Evolutionary conservation across 2,797 vertebrate genomes (phyloP).

Genomic region (Ambastaia sidthimunki): DNA sequence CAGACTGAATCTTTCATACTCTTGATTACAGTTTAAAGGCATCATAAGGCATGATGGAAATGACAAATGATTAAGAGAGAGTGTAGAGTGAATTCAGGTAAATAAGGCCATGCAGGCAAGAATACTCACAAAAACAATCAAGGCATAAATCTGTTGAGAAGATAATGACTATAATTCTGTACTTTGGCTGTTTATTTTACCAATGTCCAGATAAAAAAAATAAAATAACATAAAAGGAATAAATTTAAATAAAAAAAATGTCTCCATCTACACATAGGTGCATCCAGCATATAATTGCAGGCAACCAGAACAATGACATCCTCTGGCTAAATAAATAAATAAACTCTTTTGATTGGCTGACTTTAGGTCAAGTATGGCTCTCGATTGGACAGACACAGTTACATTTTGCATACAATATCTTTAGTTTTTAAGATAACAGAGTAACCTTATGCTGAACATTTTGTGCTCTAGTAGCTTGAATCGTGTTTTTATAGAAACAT

Average conservation of each 20-base stretch:
- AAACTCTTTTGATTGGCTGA: constrained; percentile 40
- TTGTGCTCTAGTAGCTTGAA: constrained; percentile 75
- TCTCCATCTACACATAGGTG: constrained; percentile 13
- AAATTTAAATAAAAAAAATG: not conserved
- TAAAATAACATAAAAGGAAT: constrained; percentile 12
- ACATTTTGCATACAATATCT: constrained; percentile 76
- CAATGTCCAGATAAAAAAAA: constrained; percentile 45
- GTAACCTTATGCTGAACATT: constrained; percentile 65
- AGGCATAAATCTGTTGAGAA: constrained; percentile 54
- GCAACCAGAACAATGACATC: not conserved
- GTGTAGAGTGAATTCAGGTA: no score
- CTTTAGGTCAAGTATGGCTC: constrained; percentile 55
- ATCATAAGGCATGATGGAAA: no score
- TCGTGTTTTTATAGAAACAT: not conserved
- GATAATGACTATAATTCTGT: constrained; percentile 41
- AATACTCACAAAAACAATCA: constrained; percentile 58
- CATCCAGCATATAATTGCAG: constrained; percentile 36
- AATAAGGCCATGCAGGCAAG: no score
- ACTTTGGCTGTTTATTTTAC: constrained; percentile 51
- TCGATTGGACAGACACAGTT: constrained; percentile 68
- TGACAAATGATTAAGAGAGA: no score
- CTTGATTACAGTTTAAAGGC: no score
- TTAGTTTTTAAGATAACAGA: constrained; percentile 34
- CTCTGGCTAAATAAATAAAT: constrained; percentile 9
- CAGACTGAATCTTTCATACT: no score